phyloP scores from a whole-genome alignment of 2,797 vertebrate genomes.

The Rhynchonycteris naso region DNA sequence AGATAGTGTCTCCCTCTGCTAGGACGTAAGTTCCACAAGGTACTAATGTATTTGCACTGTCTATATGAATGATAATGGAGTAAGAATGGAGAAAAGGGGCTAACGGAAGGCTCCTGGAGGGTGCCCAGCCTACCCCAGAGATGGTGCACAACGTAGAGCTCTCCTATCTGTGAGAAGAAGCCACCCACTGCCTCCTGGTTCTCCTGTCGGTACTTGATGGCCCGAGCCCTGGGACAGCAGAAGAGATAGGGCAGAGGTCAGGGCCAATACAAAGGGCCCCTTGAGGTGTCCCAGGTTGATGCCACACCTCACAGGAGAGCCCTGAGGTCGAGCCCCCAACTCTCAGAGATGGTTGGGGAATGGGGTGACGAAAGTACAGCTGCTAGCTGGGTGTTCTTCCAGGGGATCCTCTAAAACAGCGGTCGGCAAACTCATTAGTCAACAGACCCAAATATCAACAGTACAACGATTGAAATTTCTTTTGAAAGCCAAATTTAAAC shows the following conservation, averaged over 20 bases:
- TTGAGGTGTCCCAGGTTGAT: neutral
- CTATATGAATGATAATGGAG: neutral
- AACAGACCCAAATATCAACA: too few species aligned
- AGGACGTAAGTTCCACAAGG: neutral
- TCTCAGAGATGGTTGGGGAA: neutral
- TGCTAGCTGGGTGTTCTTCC: neutral
- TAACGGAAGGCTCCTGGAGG: neutral
- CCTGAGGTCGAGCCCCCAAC: neutral
- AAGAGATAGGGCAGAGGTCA: neutral
- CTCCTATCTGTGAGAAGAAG: conserved; percentile 97
- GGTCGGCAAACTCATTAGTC: too few species aligned
- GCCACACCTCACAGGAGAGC: neutral
- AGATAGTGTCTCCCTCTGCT: neutral
- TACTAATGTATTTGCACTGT: neutral
- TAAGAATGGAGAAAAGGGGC: neutral
- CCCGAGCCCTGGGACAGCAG: conserved; percentile 91
- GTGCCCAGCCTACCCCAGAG: conserved; percentile 92
- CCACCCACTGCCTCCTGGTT: conserved; percentile 96
- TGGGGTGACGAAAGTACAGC: neutral
- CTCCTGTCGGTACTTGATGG: conserved; percentile 94
- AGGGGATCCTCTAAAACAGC: neutral
- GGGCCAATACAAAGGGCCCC: neutral
- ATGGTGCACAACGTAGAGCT: conserved; percentile 96
- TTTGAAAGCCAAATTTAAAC: too few species aligned
- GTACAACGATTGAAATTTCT: too few species aligned